These are phyloP conservation scores for Hetaerina titia DNA, from an alignment of 2,888 invertebrate species.

Conservation along the genomic window DNA sequence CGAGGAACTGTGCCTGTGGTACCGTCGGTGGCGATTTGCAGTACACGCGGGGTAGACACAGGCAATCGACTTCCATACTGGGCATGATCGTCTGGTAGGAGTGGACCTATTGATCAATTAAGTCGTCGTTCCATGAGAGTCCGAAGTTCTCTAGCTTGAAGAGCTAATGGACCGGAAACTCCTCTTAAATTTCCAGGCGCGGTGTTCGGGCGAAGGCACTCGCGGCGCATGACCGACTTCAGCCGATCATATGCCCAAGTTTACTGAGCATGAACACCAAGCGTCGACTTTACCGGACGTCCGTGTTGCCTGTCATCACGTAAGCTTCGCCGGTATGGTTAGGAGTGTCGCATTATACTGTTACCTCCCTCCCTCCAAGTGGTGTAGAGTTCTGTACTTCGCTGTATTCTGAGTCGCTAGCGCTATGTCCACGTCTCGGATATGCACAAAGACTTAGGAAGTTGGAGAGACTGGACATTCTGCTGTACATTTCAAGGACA, in stretches of 20 bases:
- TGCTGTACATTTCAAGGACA: not conserved
- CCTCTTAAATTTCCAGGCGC: not conserved
- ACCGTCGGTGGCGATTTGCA: not conserved
- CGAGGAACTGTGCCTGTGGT: not conserved
- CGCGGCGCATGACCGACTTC: not conserved
- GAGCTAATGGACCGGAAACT: not conserved
- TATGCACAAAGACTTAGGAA: not conserved
- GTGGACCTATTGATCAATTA: too few species aligned
- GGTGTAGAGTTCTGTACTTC: not conserved
- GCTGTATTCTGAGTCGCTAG: not conserved
- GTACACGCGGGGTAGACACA: too few species aligned
- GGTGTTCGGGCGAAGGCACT: not conserved
- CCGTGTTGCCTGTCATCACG: not conserved
- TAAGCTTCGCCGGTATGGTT: not conserved
- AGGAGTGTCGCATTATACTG: not conserved
- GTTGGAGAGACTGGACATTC: not conserved
- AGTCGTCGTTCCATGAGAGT: too few species aligned
- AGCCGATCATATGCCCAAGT: not conserved
- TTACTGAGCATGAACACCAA: not conserved
- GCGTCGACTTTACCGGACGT: not conserved
- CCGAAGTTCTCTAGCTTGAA: too few species aligned
- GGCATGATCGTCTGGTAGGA: not conserved
- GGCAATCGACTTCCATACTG: too few species aligned
- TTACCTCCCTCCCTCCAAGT: not conserved
- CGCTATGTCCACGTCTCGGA: too few species aligned